These are phyloP conservation scores for Gymnorhina tibicen DNA, from an alignment of 2,113 vertebrate species.

Conservation along the genomic window DNA sequence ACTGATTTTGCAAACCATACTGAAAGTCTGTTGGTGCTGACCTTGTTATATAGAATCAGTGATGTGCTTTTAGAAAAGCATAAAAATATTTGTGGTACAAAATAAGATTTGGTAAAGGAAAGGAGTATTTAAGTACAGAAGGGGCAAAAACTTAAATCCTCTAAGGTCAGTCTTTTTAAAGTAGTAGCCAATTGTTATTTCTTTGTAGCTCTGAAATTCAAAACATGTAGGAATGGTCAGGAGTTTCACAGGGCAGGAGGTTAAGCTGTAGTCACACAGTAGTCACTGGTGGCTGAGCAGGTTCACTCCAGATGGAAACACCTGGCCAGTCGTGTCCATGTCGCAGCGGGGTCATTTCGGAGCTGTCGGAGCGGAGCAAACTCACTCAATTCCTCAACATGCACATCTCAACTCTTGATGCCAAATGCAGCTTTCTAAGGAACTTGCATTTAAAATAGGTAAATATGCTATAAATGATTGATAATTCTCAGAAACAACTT, in stretches of 20 bases:
- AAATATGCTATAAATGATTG: not conserved
- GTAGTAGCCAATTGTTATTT: not conserved
- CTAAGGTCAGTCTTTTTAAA: not conserved
- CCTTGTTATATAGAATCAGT: not conserved
- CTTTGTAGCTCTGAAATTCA: not conserved
- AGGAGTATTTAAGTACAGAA: not conserved
- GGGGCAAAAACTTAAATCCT: not conserved
- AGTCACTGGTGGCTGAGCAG: not conserved
- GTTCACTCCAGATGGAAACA: not conserved
- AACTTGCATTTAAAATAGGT: not conserved
- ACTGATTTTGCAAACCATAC: not conserved
- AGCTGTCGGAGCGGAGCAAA: not conserved
- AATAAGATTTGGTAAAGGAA: not conserved
- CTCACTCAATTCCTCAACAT: accelerated
- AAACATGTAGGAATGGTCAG: not conserved
- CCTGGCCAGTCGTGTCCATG: accelerated
- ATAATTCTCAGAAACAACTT: not conserved
- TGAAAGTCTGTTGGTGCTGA: not conserved
- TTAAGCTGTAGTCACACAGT: not conserved
- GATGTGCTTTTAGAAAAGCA: not conserved
- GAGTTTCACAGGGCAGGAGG: not conserved
- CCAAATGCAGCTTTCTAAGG: not conserved
- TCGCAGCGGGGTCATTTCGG: accelerated
- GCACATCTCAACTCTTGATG: not conserved
- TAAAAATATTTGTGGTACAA: not conserved